Evolutionary conservation across 2,797 vertebrate genomes (phyloP), one percentile per base, ranked within the genome.

Genomic region (Dipus sagitta): DNA sequence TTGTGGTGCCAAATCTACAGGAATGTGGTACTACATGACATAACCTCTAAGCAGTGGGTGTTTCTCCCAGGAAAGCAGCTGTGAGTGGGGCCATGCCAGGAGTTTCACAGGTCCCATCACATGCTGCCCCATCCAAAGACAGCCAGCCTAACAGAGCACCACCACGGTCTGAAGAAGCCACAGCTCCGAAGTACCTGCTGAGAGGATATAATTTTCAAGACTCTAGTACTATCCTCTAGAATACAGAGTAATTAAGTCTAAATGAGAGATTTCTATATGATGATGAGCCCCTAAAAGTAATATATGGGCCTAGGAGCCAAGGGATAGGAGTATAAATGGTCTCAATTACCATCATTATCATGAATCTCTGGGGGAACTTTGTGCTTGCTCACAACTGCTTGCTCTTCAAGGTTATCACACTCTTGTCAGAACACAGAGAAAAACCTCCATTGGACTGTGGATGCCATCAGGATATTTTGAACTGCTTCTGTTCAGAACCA

Each of bases 401-500:
- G 17, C 18, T 93, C 82, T n/a, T 13, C 71, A 64, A 24, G 4
- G 14, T n/a, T 67, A 75, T 60, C 70, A 54, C 3, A 47, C 15
- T 47, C 1, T 76, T 87, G 13, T 32, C 68, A 88, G 74, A 3
- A 17, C 28, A n/a, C 0, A 58, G 13, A 79, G 30, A 24, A 70
- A 67, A 38, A 34, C 17, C 78, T 47, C 54, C 42, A 58, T 0
- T 92, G 32, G 93, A 58, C 42, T 65, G 10, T 42, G 21, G 14
- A 52, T 60, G 38, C 17, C 28, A 60, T 26, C 79, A 62, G 58
- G n/a, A 74, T 10, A 28, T 75, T 87, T 26, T 65, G 28, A 6
- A 95, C 32, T 86, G 30, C 28, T 32, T 76, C 17, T 86, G 58
- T 88, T 30, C 67, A 81, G n/a, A 24, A 67, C 42, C 70, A 91